These are phyloP conservation scores for Limnephilus marmoratus DNA, from an alignment of 2,888 invertebrate genomes.

Conservation along the genomic window DNA sequence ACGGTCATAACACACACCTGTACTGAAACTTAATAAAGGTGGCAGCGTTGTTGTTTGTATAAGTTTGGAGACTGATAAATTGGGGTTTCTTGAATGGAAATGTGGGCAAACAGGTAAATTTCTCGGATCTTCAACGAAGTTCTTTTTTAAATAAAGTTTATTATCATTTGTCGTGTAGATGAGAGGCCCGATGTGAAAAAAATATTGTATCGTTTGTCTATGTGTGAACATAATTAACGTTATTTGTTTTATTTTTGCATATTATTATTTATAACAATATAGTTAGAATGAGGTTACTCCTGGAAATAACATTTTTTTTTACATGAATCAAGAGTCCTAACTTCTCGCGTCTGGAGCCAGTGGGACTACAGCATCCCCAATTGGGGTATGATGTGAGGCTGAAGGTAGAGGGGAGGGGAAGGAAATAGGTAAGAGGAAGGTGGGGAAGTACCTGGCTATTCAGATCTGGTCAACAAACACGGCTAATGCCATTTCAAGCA, in stretches of 20 bases:
- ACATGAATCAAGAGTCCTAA: no score
- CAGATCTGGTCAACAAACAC: no score
- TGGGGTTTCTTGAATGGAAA: not conserved
- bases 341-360: no score
- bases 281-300: not conserved
- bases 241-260: no score
- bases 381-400: no score
- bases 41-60: not conserved
- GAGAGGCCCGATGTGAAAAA: not conserved
- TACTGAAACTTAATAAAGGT: not conserved
- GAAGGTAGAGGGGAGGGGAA: no score
- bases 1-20: not conserved
- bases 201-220: not conserved
- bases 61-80: constrained; percentile 2
- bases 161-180: not conserved
- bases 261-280: not conserved
- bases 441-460: no score
- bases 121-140: not conserved
- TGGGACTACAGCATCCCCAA: no score
- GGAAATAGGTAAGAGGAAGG: no score
- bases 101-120: not conserved
- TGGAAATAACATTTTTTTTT: no score
- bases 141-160: not conserved
- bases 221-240: not conserved
- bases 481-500: no score